Evolutionary conservation across 2,113 vertebrate genomes (phyloP), one percentile per base, ranked within the genome.

Genomic region (Cephalophus harveyi): DNA sequence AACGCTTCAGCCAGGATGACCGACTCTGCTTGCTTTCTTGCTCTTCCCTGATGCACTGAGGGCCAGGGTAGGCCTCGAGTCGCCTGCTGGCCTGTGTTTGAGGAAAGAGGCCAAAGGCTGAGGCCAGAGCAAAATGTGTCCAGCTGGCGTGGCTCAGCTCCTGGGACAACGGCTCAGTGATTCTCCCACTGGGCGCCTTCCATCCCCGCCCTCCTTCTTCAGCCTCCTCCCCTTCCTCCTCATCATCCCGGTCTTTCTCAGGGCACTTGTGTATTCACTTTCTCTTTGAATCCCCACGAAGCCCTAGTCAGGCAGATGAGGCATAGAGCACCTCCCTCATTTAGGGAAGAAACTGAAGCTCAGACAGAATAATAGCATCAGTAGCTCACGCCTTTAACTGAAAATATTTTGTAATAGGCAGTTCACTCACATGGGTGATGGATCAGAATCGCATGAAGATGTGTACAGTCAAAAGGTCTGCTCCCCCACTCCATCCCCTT

Each of bases 111-210:
- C 95, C 88, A 90, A 40, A 96, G 92, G 93, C 96, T 93, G 15
- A 54, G 83, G 46, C 87, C 88, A 96, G 97, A 97, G 85, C 95
- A 97, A 97, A 96, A 81, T 62, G 52, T 82, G 87, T 96, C 87
- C 97, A 97, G 95, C 71, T 95, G 94, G 91, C 76, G 21, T 96
- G 93, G 59, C 64, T 97, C 21, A 52, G 30, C 81, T 96, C 59
- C 76, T 15, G 94, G 52, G 54, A 97, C 92, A 94, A 87, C 67
- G 85, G 84, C 91, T 97, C 97, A 28, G 91, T 89, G 92, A 98
- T 97, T 96, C 57, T 95, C 95, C 91, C 33, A 46, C 4, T 27
- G 59, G 74, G 52, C 16, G 33, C 43, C 25, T 52, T 33, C 2
- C 15, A 28, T n/a, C 57, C 13, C 27, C 6, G 3, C 19, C 55